phyloP scores from a whole-genome alignment of 2,888 invertebrate genomes.

The Leptopilina drosophilae region DNA sequence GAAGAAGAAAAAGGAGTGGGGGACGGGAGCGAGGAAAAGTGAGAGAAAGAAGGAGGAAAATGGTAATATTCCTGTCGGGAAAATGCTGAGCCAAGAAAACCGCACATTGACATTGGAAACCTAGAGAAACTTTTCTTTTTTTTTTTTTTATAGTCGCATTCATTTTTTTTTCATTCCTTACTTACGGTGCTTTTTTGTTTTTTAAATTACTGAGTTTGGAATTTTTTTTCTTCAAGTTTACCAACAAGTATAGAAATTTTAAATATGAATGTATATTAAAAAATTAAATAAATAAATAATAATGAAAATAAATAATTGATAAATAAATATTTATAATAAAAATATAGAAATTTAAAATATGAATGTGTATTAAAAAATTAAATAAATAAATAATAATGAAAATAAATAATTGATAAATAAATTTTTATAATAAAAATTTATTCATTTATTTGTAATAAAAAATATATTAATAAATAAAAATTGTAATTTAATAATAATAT shows the following conservation, averaged over 20 bases:
- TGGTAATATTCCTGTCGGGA: constrained; percentile 56
- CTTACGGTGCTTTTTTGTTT: background rate
- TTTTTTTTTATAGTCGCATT: background rate
- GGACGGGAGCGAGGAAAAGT: constrained; percentile 21
- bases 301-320: no score
- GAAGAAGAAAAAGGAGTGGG: constrained; percentile 39
- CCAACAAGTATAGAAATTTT: background rate
- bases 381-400: no score
- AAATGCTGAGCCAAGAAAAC: constrained; percentile 27
- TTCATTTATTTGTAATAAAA: no score
- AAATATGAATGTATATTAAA: no score
- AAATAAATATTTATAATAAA: no score
- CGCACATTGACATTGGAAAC: constrained; percentile 8
- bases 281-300: no score
- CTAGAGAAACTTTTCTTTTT: background rate
- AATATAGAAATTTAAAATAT: no score
- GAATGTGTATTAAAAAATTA: no score
- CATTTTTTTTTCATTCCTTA: background rate
- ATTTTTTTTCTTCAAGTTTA: background rate
- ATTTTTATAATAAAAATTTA: no score
- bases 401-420: no score
- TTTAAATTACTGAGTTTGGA: background rate
- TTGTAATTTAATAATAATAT: no score
- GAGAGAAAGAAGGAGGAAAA: constrained; percentile 39
- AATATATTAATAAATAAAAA: no score